These are phyloP conservation scores for Drosophila infuscata DNA, from an alignment of 2,888 invertebrate species.

Conservation along the genomic window DNA sequence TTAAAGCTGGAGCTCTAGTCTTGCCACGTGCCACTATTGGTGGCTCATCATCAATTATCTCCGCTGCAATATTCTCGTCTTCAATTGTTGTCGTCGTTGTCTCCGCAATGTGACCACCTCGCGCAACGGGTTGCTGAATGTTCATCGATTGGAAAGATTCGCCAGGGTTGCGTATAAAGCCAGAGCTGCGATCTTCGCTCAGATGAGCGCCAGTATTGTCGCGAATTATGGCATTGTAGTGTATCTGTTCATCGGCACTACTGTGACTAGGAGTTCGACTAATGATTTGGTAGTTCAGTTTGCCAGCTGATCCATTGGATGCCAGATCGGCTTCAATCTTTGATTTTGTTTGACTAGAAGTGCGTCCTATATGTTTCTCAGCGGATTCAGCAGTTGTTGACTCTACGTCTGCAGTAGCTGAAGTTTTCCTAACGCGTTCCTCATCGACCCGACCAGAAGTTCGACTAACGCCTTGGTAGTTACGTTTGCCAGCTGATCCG, in stretches of 20 bases:
- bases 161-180: conserved; percentile 57
- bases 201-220: conserved; percentile 55
- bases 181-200: conserved; percentile 54
- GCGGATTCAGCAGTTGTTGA: background rate
- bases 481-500: background rate
- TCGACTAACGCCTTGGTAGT: background rate
- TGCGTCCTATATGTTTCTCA: background rate
- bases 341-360: background rate
- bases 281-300: conserved; percentile 57
- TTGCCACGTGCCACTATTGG: conserved; percentile 26
- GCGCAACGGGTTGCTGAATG: conserved; percentile 50
- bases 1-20: conserved; percentile 45
- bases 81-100: conserved; percentile 42
- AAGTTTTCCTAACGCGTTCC: background rate
- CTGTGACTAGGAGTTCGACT: conserved; percentile 6
- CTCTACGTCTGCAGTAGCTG: background rate
- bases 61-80: conserved; percentile 63
- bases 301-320: background rate
- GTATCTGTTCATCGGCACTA: conserved; percentile 50
- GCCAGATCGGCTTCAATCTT: background rate
- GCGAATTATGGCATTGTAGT: conserved; percentile 67
- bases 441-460: background rate
- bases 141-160: conserved; percentile 9
- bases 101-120: conserved; percentile 56
- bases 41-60: conserved; percentile 58